Evolutionary conservation across 2,113 vertebrate genomes (phyloP), one percentile per base, ranked within the genome.

Genomic region (Neolamprologus kungweensis): DNA sequence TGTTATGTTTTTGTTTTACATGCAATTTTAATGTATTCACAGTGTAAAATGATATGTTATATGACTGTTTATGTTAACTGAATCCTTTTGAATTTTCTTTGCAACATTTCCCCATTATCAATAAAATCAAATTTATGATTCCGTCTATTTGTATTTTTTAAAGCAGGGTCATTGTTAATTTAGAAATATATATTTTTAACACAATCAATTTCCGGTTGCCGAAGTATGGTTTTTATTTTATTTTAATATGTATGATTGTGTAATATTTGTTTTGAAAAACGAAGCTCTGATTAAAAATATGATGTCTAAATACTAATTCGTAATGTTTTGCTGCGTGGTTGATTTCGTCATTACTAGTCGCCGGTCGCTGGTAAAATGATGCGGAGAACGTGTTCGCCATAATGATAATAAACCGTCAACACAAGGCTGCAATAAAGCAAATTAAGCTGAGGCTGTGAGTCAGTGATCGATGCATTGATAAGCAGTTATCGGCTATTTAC

Each of bases 341-440:
- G 9, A 31, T 83, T n/a, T 87, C 95, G 95, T 96, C 95, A 96
- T 94, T 80, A 91, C 81, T 53, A 88, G 71, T 86, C 26, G 95
- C 85, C 95, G 1, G 95, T 95, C 96, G 95, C 96, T 9, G 1
- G 2, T 53, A 26, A 13, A 17, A 55, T 95, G 96, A 96, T 94
- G 95, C 80, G 3, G 0, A 23, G 90, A 96, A 95, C 96, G 96
- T 96, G 95, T 92, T 96, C 94, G 95, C 95, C 94, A 94, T 96
- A 93, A 96, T 95, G 95, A 95, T 91, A 96, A 95, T 95, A 96
- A 96, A 95, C 88, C 75, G 86, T 88, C 86, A 88, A 92, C 87
- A 92, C 90, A 95, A 93, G 88, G 94, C 93, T 87, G 45, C 73
- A 85, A 51, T 75, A 89, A 91, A 84, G 75, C 73, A 82, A 31